Percentiles rank a stretch among this genome's conserved stretches.
Evolutionary conservation across 2,113 vertebrate genomes (phyloP).

Genomic region (Mastomys natalensis): DNA sequence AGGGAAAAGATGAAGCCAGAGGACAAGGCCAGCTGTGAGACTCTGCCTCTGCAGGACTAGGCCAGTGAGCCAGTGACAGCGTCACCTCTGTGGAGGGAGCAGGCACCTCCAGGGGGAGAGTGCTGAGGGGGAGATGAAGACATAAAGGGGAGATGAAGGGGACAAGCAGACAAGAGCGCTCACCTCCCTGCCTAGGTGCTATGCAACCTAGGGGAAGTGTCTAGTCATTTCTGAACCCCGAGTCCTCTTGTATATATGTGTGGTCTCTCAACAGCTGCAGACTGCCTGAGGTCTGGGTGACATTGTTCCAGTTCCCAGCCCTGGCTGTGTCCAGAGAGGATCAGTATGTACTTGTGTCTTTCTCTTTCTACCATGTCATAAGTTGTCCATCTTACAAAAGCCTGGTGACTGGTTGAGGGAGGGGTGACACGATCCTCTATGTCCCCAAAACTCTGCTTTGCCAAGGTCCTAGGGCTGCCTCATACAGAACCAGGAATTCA

Average conservation of each 20-base stretch:
- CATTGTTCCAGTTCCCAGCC: accelerated
- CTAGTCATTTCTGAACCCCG: background rate
- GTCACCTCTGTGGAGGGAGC: background rate
- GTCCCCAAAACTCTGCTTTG: no score
- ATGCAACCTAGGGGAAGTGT: background rate
- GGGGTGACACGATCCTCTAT: background rate
- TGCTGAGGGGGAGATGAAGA: background rate
- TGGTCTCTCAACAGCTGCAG: accelerated
- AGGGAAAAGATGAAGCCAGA: accelerated
- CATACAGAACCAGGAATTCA: background rate
- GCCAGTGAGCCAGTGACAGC: background rate
- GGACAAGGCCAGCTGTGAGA: background rate
- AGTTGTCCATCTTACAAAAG: background rate
- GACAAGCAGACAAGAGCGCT: background rate
- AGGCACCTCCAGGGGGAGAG: background rate
- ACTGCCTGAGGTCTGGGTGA: accelerated
- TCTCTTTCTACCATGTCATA: background rate
- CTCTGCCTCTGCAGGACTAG: background rate
- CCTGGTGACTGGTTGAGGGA: background rate
- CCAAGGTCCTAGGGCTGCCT: accelerated
- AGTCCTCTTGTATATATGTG: background rate
- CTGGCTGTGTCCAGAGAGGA: background rate
- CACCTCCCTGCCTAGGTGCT: background rate
- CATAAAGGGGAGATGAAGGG: background rate
- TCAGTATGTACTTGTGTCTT: accelerated